Conservation (phyloP, 2,113 vertebrate genomes). For the Charadrius vociferus region DNA sequence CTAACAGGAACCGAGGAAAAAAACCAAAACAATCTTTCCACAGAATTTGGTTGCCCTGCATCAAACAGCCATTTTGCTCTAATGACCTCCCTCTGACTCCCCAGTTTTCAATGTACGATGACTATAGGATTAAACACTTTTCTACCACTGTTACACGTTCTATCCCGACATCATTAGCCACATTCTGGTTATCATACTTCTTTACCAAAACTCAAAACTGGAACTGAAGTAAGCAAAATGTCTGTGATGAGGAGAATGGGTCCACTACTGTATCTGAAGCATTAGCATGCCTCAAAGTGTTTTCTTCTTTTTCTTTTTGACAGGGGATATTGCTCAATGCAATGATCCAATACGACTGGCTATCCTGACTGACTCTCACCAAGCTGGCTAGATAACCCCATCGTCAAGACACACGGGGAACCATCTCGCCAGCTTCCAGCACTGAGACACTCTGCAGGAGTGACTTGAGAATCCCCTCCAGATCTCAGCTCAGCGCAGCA, state of each 20-base stretch:
- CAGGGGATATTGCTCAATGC: background rate
- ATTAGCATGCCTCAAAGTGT: background rate
- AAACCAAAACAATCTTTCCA: rapidly evolving
- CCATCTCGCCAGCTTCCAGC: background rate
- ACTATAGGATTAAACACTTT: background rate
- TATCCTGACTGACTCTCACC: background rate
- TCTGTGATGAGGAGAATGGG: background rate
- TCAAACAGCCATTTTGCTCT: background rate
- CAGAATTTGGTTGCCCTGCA: background rate
- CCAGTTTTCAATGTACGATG: background rate
- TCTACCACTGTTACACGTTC: background rate
- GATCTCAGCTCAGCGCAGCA: background rate
- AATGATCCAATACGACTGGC: background rate
- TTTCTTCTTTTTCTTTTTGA: background rate
- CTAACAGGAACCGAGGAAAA: background rate
- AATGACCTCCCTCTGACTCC: background rate
- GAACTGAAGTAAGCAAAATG: background rate
- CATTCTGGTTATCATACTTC: background rate
- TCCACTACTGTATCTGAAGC: background rate
- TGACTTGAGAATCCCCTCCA: background rate
- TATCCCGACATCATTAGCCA: background rate
- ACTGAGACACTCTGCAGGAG: background rate
- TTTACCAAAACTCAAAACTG: background rate
- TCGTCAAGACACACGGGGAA: background rate
- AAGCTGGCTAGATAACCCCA: background rate